Evolutionary conservation across 2,888 invertebrate species (phyloP), one percentile per base, ranked within the genome.

Genomic region (Parasteatoda lunata): DNA sequence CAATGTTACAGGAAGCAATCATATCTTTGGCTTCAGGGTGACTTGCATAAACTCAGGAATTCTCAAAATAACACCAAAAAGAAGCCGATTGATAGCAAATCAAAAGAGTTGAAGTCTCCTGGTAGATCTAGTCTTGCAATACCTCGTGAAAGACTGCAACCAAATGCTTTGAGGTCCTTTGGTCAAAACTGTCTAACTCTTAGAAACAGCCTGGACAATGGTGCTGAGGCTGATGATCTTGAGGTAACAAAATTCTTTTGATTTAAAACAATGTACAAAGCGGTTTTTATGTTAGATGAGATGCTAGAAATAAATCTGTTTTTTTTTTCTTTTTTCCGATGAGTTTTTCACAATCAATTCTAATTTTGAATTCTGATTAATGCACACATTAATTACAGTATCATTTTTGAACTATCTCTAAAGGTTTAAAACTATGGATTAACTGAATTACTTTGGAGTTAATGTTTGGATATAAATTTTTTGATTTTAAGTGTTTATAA

Each of bases 1-100:
- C 30, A 30, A 30, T 59, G 9, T 66, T 73, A 0, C 91, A 96
- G 96, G 89, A 96, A 96, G 91, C 96, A 97, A 91, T 92, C 94
- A 0, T 94, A 95, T 91, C 94, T 97, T 93, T 96, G 95, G 94
- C 93, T 94, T 66, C 95, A 95, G 90, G 97, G 97, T 51, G 96
- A 93, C 86, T 89, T 92, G n/a, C 90, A 90, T 84, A 90, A 92
- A 59, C 90, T 91, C 11, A 91, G 91, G 79, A 89, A 89, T 52
- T 90, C 91, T n/a, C 91, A 91, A 72, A 91, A 91, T 75, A 91
- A 91, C 70, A 88, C 86, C 52, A 88, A 83, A 48, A 88, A 77
- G 47, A 84, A 88, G 51, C 30, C 48, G 13, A 3, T 45, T 6
- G 77, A 79, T 30, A 71, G 59, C 3, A 88, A 80, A n/a, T 7